phyloP scores from a whole-genome alignment of 2,797 vertebrate species.

The Ateles fusciceps region DNA sequence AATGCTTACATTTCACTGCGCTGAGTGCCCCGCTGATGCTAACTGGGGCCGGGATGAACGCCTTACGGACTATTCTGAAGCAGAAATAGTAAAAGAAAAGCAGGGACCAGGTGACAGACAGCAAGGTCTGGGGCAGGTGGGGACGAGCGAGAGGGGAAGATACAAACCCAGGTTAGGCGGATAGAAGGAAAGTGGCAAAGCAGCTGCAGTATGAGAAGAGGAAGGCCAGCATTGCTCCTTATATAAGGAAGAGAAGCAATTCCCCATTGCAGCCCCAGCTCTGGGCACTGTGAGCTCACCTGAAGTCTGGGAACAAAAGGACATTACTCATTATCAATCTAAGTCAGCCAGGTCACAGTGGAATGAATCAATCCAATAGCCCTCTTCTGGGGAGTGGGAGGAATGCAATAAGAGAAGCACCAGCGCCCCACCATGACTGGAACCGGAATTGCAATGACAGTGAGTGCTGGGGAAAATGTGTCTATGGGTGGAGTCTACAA shows the following conservation, averaged over 20 bases:
- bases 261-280: not conserved
- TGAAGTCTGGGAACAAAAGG: not conserved
- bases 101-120: not conserved
- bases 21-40: not conserved
- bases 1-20: not conserved
- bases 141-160: not conserved
- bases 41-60: not conserved
- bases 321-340: not conserved
- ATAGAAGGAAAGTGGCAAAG: not conserved
- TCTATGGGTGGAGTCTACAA: not conserved
- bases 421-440: not conserved
- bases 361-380: not conserved
- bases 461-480: not conserved
- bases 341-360: not conserved
- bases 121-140: not conserved
- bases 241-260: not conserved
- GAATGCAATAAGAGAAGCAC: not conserved
- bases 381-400: not conserved
- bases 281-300: not conserved
- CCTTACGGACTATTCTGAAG: not conserved
- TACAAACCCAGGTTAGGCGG: not conserved
- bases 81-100: conserved; percentile 10
- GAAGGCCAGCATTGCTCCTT: not conserved
- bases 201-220: not conserved
- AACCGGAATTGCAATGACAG: not conserved